phyloP scores from a whole-genome alignment of 2,113 vertebrate species.

The Urocitellus parryii region DNA sequence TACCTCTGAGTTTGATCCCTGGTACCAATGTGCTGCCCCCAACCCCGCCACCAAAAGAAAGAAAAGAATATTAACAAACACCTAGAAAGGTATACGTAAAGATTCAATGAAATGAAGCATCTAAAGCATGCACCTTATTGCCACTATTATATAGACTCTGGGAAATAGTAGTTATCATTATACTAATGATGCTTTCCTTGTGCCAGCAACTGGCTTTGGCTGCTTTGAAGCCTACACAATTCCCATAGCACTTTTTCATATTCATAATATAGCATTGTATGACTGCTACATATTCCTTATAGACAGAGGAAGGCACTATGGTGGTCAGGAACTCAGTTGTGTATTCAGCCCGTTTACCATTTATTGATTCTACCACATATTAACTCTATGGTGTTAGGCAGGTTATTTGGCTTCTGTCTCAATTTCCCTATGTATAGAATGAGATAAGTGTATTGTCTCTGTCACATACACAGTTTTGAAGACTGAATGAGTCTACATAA shows the following conservation, averaged over 20 bases:
- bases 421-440: not conserved
- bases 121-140: conserved; percentile 37
- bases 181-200: not conserved
- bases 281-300: not conserved
- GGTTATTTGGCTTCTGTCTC: not conserved
- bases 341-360: not conserved
- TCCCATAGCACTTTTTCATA: not conserved
- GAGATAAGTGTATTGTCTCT: not conserved
- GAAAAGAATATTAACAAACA: conserved; percentile 4
- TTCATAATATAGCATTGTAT: not conserved
- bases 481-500: not conserved
- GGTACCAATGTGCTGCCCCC: too few species aligned
- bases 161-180: conserved; percentile 48
- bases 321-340: not conserved
- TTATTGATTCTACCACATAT: not conserved
- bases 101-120: conserved; percentile 56
- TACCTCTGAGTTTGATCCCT: too few species aligned
- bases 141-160: not conserved
- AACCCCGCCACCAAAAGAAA: too few species aligned
- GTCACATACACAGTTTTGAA: not conserved
- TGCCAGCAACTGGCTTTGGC: not conserved
- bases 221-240: conserved; percentile 40
- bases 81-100: not conserved
- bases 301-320: not conserved
- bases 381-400: not conserved